Base-by-base conservation (phyloP, 2,113 vertebrate genomes). In the Spilogale gracilis region DNA sequence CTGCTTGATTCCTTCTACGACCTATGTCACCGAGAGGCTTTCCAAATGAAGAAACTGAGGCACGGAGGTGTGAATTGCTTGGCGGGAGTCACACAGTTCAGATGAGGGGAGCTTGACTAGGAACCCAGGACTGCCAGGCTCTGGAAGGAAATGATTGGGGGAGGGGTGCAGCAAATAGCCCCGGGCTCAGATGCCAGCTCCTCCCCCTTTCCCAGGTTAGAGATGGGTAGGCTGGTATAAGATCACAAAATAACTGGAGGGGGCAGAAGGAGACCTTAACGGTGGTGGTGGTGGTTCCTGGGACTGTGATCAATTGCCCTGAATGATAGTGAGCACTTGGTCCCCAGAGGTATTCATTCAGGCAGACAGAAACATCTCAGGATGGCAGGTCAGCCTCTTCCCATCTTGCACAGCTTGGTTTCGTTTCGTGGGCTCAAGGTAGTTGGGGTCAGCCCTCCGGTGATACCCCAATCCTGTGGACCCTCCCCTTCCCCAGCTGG, bases 281-380 rank as follows among this genome's bases (percentile, higher is more conserved):
- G 43, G 25, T 56, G 20, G 86, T 11, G 32, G 38, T 61, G 16
- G 48, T 50, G 60, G 60, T 61, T 78, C 69, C 63, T 65, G 58
- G 25, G 52, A 48, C 60, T 56, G 1, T 30, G 25, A 32, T 13
- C 20, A 1, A 5, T 73, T 87, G 85, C 43, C 23, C 38, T 43
- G 38, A 54, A 54, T 21, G 30, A 32, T 80, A 80, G 21, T 88
- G 90, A 93, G 56, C 27, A 45, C 48, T 43, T n/a, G 3, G 4
- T 88, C n/a, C 30, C 63, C 6, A 18, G 83, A 80, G 21, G 81
- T 95, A 86, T 94, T 87, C 81, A 86, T 92, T 87, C 63, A 79
- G 27, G 60, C 50, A 88, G 76, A 45, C 65, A 27, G n/a, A 21
- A 58, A 60, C 25, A 52, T 43, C 43, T 52, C 20, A 3, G 45